phyloP scores from a whole-genome alignment of 1,140 invertebrate genomes.

The Caenorhabditis briggsae region DNA sequence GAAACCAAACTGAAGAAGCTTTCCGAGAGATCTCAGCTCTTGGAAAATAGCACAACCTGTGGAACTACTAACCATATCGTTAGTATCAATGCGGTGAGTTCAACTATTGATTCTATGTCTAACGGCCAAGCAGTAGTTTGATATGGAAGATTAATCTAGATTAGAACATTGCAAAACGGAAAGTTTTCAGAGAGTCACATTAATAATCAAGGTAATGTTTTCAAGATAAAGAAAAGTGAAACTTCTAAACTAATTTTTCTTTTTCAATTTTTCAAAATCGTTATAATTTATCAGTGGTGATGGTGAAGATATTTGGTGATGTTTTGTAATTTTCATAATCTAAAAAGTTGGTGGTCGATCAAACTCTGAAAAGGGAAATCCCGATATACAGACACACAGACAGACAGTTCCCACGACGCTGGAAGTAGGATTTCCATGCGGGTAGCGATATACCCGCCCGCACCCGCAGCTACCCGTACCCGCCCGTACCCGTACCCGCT shows the following conservation, averaged over 20 bases:
- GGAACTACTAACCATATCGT: constrained; percentile 30
- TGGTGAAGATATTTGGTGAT: not conserved
- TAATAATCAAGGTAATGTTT: constrained; percentile 11
- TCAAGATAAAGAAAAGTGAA: not conserved
- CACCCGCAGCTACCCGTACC: too few relatives aligned
- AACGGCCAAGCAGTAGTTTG: not conserved
- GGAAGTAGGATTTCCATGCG: too few relatives aligned
- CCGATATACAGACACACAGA: too few relatives aligned
- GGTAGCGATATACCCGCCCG: too few relatives aligned
- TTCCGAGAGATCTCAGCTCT: constrained; percentile 69
- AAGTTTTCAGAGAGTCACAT: constrained; percentile 13
- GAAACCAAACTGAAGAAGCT: constrained; percentile 74
- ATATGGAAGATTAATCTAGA: not conserved
- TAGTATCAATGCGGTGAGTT: constrained; percentile 18
- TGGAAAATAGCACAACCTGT: constrained; percentile 60
- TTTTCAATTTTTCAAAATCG: too few relatives aligned
- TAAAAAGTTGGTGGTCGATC: too few relatives aligned
- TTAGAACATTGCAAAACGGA: not conserved
- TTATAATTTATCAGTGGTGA: too few relatives aligned
- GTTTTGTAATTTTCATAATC: not conserved
- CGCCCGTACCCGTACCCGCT: too few relatives aligned
- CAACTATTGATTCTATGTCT: not conserved
- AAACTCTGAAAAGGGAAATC: too few relatives aligned
- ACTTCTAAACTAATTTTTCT: not conserved
- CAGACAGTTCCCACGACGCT: too few relatives aligned